Evolutionary conservation across 2,888 invertebrate species (phyloP), one percentile per base, ranked within the genome.

Genomic region (Apotomis capreana): DNA sequence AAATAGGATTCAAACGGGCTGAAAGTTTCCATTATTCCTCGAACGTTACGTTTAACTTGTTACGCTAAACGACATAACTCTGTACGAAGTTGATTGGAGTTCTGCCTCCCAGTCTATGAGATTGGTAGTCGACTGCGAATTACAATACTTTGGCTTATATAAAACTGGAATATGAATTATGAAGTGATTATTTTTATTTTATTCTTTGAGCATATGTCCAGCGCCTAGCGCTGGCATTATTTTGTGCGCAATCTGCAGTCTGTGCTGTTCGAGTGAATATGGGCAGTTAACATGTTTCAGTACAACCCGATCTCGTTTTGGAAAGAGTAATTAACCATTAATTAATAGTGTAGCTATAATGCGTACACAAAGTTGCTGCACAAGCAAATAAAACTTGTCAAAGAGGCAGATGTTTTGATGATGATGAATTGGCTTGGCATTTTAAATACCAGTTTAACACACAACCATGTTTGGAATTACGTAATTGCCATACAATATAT

Each of bases 1-100:
- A 52, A 68, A 54, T 44, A 44, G 54, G 26, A 58, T 9, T 40
- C 26, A 44, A 5, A 13, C 13, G 4, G 3, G 6, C 36, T 15
- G 6, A 40, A 55, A 62, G 46, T 63, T 70, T 59, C 49, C 59
- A 70, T 65, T 65, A 65, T 65, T 64, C 37, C 59, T 12, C 44
- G 51, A 60, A 52, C 46, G 54, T 54, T 69, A 46, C 60, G 65
- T 70, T 70, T 55, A 60, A 70, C 60, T 65, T 70, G 54, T 61
- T 49, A 13, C n/a, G 65, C 37, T 46, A 36, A 37, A 44, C 12
- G 12, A 54, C 60, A 49, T 67, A 46, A 58, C 62, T 26, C 54
- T 60, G 55, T 60, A 13, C 15, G 15, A 54, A 60, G 64, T 59
- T 70, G 0, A 9, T 10, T 15, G 12, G 5, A 63, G 49, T 52